These are phyloP conservation scores for Alca torda DNA, from an alignment of 2,797 vertebrate species.

Conservation along the genomic window DNA sequence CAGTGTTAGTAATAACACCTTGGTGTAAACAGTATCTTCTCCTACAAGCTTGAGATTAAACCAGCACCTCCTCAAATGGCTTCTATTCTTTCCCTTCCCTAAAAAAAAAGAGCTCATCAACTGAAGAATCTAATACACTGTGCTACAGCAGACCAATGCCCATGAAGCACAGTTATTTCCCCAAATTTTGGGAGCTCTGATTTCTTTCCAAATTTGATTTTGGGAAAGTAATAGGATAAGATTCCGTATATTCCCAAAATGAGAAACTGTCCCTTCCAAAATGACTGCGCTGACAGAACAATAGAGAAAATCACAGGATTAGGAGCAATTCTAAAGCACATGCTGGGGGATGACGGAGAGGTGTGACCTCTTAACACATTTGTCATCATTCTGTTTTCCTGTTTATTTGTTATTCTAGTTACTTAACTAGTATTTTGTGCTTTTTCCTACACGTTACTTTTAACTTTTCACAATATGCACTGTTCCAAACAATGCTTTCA, in stretches of 20 bases:
- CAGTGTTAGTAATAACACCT: neutral
- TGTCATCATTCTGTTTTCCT: neutral
- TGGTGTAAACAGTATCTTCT: neutral
- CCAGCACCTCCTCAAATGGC: neutral
- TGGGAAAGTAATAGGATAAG: neutral
- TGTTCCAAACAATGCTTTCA: slow-evolving; percentile 13
- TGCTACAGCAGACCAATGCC: neutral
- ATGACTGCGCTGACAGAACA: neutral
- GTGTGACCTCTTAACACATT: neutral
- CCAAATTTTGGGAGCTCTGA: neutral
- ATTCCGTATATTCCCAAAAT: neutral
- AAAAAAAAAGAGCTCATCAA: neutral
- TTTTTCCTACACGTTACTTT: neutral
- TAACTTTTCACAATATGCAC: neutral
- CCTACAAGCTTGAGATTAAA: neutral
- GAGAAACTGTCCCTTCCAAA: neutral
- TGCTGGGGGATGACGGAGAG: neutral
- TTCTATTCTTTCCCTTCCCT: neutral
- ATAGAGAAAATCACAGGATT: neutral
- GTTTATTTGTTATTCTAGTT: neutral
- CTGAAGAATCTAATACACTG: neutral
- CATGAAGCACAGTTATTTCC: neutral
- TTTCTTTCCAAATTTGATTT: neutral
- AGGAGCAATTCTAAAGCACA: neutral
- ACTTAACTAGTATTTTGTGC: neutral